Percentiles rank a stretch among this genome's conserved stretches.
These are phyloP conservation scores for Salvator merianae DNA, from an alignment of 2,113 vertebrate species.

Conservation along the genomic window DNA sequence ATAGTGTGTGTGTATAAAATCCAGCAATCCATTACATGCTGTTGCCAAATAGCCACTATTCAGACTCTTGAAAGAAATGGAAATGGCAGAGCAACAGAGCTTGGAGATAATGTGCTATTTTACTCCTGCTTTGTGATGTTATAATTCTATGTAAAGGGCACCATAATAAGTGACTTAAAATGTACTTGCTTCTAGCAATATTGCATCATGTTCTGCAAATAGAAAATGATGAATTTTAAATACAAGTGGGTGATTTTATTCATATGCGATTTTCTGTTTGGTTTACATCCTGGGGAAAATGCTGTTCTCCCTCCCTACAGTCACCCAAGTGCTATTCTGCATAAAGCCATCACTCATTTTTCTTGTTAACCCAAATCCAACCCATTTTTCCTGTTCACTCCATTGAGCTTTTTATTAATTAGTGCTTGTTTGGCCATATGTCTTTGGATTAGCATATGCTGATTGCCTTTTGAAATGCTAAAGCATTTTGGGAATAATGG, in stretches of 20 bases:
- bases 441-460: neutral
- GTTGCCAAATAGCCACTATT: neutral
- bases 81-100: neutral
- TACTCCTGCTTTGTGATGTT: slow-evolving; percentile 6
- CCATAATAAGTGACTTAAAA: neutral
- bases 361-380: neutral
- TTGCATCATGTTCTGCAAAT: neutral
- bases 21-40: neutral
- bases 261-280: slow-evolving; percentile 11
- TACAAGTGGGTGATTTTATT: neutral
- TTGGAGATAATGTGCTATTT: neutral
- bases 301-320: neutral
- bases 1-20: too few relatives aligned
- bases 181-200: neutral
- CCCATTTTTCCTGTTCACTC: too few relatives aligned
- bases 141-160: neutral
- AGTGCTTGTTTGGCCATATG: neutral
- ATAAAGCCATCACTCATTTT: neutral
- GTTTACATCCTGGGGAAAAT: neutral
- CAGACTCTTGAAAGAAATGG: neutral
- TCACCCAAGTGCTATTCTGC: neutral
- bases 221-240: slow-evolving; percentile 33
- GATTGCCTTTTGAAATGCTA: neutral
- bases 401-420: neutral
- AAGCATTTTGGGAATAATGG: neutral